Percentiles rank a stretch among this genome's conserved stretches.
Conservation (phyloP, 2,113 vertebrate species). For the Oostethus manadensis region DNA sequence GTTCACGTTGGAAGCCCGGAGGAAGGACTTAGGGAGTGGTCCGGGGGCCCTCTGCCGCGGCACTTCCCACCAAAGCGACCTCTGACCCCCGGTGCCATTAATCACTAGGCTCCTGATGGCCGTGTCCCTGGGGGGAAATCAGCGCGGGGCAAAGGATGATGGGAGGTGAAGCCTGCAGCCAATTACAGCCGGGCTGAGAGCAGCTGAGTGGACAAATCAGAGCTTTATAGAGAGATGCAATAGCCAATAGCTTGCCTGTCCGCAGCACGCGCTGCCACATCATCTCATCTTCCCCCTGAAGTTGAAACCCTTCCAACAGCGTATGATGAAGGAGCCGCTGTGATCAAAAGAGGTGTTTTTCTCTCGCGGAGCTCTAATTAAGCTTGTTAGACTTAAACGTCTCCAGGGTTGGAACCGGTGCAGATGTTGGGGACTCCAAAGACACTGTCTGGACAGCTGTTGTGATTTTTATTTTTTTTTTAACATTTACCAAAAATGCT, state of each 20-base stretch:
- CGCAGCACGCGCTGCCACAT: neutral
- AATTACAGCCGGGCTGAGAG: constrained; percentile 63
- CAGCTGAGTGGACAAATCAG: constrained; percentile 54
- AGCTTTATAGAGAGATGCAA: constrained; percentile 39
- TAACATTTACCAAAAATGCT: constrained; percentile 46
- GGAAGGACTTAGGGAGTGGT: constrained; percentile 65
- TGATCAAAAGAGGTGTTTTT: constrained; percentile 48
- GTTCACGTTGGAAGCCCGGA: constrained; percentile 43
- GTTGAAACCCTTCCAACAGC: constrained; percentile 2
- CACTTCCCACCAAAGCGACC: constrained; percentile 69
- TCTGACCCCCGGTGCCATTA: constrained; percentile 71
- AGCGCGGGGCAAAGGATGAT: constrained; percentile 72
- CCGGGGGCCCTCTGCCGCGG: constrained; percentile 55
- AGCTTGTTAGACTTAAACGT: constrained; percentile 57
- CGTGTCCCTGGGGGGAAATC: constrained; percentile 70
- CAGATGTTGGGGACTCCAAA: constrained; percentile 61
- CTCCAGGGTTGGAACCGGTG: constrained; percentile 45
- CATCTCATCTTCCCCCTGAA: neutral
- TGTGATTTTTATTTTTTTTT: constrained; percentile 52
- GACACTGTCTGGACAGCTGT: constrained; percentile 42
- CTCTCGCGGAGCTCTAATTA: constrained; percentile 49
- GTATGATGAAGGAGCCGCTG: constrained; percentile 21
- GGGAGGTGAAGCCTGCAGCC: constrained; percentile 70
- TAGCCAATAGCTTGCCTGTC: constrained; percentile 31
- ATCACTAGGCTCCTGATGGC: constrained; percentile 75